Conservation (phyloP, 2,797 vertebrate genomes). For the Diceros bicornis region DNA sequence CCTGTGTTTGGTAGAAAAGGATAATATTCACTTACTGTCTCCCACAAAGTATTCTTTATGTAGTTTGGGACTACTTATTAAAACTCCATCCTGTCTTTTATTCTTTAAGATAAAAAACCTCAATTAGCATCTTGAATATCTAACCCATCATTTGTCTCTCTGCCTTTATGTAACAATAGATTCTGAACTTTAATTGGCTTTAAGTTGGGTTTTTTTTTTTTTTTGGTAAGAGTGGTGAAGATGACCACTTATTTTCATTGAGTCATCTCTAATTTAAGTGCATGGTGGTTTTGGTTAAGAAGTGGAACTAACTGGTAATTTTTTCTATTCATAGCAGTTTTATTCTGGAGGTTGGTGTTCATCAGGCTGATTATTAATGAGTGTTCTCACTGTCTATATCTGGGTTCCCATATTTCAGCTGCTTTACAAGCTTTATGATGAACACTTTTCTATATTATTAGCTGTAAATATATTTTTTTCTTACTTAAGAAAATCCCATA, state of each 20-base stretch:
- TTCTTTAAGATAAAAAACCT: conserved; percentile 59
- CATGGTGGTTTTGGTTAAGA: conserved; percentile 46
- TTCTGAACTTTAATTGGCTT: conserved; percentile 45
- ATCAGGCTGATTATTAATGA: conserved; percentile 14
- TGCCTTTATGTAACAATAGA: conserved; percentile 38
- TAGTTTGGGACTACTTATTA: conserved; percentile 67
- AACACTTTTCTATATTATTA: neutral
- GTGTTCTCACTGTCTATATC: neutral
- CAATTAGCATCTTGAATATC: conserved; percentile 42
- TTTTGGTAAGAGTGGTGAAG: neutral
- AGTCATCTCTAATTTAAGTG: conserved; percentile 64
- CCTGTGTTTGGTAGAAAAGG: conserved; percentile 60
- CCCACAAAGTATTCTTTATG: conserved; percentile 59
- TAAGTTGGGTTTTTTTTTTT: neutral
- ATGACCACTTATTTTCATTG: conserved; percentile 52
- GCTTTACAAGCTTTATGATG: conserved; percentile 3
- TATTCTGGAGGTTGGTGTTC: conserved; percentile 1
- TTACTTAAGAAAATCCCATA: neutral
- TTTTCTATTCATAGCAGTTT: conserved; percentile 71
- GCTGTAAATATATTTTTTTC: neutral
- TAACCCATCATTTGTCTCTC: conserved; percentile 52
- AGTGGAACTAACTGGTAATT: conserved; percentile 20
- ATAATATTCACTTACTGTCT: conserved; percentile 43
- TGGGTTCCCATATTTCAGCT: neutral
- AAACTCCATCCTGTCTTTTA: conserved; percentile 28